Percentiles rank a stretch among this genome's conserved stretches.
phyloP scores from a whole-genome alignment of 2,888 invertebrate genomes.

The Bursaphelenchus okinawaensis region DNA sequence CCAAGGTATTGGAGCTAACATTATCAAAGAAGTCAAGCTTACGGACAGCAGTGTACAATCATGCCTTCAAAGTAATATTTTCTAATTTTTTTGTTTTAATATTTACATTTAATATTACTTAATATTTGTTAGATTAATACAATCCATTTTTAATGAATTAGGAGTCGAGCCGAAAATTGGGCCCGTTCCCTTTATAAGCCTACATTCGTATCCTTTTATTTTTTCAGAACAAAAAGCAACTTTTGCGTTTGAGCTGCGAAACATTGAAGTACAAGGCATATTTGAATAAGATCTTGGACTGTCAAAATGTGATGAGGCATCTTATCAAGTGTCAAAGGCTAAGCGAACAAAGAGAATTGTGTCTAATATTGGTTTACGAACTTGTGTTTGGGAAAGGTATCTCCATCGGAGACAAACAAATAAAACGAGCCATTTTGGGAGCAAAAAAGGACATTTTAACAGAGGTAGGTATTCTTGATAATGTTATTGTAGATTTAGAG shows the following conservation, averaged over 20 bases:
- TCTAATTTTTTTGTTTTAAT: neutral
- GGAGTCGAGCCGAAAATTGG: too few species aligned
- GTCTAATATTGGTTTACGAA: constrained; percentile 31
- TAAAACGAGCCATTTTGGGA: neutral
- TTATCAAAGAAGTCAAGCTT: constrained; percentile 9
- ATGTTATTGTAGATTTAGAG: too few species aligned
- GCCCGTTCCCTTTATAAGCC: too few species aligned
- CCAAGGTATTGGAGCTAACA: constrained; percentile 9
- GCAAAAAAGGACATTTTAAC: constrained; percentile 20
- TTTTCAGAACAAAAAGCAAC: constrained; percentile 51
- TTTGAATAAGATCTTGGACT: constrained; percentile 20
- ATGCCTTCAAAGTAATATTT: constrained; percentile 12
- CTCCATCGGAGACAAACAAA: neutral
- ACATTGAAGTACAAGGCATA: constrained; percentile 40
- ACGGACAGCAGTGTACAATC: constrained; percentile 15
- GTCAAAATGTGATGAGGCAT: neutral
- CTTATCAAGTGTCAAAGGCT: constrained; percentile 7
- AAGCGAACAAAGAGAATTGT: constrained; percentile 11
- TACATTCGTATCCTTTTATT: neutral
- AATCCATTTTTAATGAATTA: too few species aligned
- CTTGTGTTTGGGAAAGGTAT: constrained; percentile 21
- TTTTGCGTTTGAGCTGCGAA: constrained; percentile 48
- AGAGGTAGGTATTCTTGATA: constrained; percentile 16
- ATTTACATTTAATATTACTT: too few species aligned
- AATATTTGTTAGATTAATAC: too few species aligned